A percentile compares a stretch with the other conserved stretches of the same genome.
Evolutionary conservation across 1,140 invertebrate species (phyloP).

Genomic region (Hylaeus volcanicus): DNA sequence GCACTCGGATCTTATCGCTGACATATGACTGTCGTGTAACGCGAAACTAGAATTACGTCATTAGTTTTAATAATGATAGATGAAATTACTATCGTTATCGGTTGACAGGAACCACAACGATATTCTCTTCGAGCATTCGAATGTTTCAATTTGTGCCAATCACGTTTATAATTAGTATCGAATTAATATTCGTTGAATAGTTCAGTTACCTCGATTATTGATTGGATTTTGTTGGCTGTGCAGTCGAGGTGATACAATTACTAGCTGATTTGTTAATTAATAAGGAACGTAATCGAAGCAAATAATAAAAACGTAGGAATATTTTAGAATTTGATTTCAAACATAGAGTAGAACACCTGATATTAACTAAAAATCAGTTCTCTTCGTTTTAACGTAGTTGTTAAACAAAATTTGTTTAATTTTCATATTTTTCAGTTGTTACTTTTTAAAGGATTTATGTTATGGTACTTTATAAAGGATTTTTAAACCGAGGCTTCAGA

Average conservation of each 20-base stretch:
- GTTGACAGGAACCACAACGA: neutral
- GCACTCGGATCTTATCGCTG: rapidly evolving
- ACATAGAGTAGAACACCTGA: too few relatives aligned
- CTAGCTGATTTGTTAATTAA: neutral
- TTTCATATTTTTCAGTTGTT: too few relatives aligned
- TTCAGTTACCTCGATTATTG: neutral
- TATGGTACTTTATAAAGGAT: too few relatives aligned
- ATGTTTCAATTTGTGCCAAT: conserved; percentile 17
- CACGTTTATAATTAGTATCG: neutral
- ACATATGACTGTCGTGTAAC: neutral
- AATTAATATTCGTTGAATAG: conserved; percentile 8
- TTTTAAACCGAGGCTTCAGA: too few relatives aligned
- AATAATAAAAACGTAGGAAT: neutral
- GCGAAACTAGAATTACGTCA: neutral
- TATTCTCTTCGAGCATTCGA: neutral
- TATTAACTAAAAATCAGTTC: too few relatives aligned
- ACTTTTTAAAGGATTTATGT: too few relatives aligned
- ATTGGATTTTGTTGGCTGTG: neutral
- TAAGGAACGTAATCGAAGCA: neutral
- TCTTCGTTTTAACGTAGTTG: too few relatives aligned
- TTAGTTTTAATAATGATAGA: neutral
- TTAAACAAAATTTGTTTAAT: too few relatives aligned
- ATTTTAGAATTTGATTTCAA: too few relatives aligned
- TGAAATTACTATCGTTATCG: neutral
- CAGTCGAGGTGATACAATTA: neutral